These are phyloP conservation scores for Diabrotica undecimpunctata DNA, from an alignment of 1,140 invertebrate genomes.

Conservation along the genomic window DNA sequence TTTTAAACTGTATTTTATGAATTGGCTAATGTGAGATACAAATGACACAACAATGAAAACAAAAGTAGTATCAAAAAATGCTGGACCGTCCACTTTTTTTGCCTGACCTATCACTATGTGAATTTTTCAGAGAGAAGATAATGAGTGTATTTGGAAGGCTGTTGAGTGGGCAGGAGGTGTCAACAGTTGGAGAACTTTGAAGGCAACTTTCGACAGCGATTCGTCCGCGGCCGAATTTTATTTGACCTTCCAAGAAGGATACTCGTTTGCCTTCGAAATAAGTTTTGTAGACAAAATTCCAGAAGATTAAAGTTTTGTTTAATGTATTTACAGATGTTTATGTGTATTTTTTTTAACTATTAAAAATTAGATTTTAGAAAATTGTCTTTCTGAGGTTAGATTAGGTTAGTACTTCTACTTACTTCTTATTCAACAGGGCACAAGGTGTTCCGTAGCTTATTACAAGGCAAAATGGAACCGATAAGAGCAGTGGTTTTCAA, in stretches of 20 bases:
- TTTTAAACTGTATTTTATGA: background rate
- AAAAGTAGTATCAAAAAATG: background rate
- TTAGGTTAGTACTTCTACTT: too few relatives aligned
- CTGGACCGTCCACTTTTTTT: background rate
- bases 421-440: too few relatives aligned
- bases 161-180: conserved; percentile 36
- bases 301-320: too few relatives aligned
- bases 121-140: conserved; percentile 33
- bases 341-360: too few relatives aligned
- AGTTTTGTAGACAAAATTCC: too few relatives aligned
- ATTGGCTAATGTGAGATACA: background rate
- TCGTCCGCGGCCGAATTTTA: conserved; percentile 38
- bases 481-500: too few relatives aligned
- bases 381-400: too few relatives aligned
- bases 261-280: too few relatives aligned
- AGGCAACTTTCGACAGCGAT: conserved; percentile 35
- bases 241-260: conserved; percentile 38
- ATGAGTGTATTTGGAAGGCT: conserved; percentile 40
- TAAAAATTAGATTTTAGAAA: too few relatives aligned
- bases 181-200: conserved; percentile 32
- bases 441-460: too few relatives aligned
- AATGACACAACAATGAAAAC: background rate
- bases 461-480: too few relatives aligned
- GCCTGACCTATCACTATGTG: background rate
- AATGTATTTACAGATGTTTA: too few relatives aligned